Base-by-base conservation (phyloP, 2,888 invertebrate species). In the Physocephala rufipes region DNA sequence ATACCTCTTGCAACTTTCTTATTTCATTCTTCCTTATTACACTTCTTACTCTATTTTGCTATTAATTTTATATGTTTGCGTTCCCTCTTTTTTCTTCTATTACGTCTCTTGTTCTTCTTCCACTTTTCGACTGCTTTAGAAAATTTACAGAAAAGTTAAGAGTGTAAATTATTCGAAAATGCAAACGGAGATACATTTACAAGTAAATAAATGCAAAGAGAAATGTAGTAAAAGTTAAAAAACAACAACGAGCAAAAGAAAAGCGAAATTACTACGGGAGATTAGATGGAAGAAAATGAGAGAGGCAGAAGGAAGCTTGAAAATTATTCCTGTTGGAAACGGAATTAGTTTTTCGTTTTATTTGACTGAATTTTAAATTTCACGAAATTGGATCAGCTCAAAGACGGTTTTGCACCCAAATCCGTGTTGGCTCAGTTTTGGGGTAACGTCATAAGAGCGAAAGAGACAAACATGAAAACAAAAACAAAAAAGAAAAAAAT, bases 291-390 rank as follows among this genome's bases (percentile, higher is more conserved):
- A n/a, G 16, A 49, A 49, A 19, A 19, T 30, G 1, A 28, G 61
- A 30, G 61, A 59, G 36, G n/a, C n/a, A n/a, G n/a, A n/a, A n/a
- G n/a, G 12, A 36, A 26, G 13, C 26, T 19, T 30, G 30, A 59
- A 30, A 59, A 30, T 36, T 36, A 36, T 36, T 4, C 36, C 36
- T 4, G 4, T 36, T 36, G 36, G 9, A 36, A 36, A 36, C n/a
- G n/a, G 36, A 49, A n/a, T n/a, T n/a, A 5, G 2, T n/a, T 49
- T 15, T 12, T 49, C 16, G n/a, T 49, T n/a, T 19, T 12, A 12
- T 49, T 49, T 49, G 16, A n/a, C 49, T 49, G 15, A 49, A 49
- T 49, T 49, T 49, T n/a, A 49, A 49, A 49, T 49, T 49, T 19
- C n/a, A 15, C 4, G 49, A 49, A 49, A 49, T 49, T 49, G 16